These are phyloP conservation scores for Corythornis leucogaster DNA, from an alignment of 2,797 vertebrate genomes.

Conservation along the genomic window DNA sequence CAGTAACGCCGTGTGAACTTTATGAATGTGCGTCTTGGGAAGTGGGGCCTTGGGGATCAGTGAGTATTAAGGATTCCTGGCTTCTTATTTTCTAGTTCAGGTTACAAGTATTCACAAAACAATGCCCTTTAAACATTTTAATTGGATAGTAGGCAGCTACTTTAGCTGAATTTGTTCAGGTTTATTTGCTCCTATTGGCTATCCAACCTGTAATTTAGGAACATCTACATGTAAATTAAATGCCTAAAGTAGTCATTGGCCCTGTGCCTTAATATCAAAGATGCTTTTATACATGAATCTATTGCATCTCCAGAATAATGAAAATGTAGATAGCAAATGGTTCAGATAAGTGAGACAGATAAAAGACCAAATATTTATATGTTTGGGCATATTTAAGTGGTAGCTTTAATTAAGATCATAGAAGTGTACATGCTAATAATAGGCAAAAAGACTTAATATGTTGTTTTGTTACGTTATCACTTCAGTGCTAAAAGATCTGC, in stretches of 20 bases:
- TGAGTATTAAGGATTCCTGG: slow-evolving; percentile 78
- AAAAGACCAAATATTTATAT: not conserved
- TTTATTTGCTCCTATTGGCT: not conserved
- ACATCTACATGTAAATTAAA: not conserved
- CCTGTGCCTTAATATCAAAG: not conserved
- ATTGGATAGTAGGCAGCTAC: not conserved
- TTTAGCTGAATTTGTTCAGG: not conserved
- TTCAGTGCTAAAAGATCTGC: not conserved
- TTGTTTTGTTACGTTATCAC: not conserved
- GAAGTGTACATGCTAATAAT: not conserved
- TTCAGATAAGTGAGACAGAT: not conserved
- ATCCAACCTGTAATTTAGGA: not conserved
- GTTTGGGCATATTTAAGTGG: not conserved
- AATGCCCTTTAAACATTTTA: not conserved
- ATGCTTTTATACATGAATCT: not conserved
- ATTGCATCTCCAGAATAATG: not conserved
- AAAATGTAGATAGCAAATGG: not conserved
- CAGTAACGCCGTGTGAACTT: slow-evolving; percentile 84
- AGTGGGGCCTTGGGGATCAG: slow-evolving; percentile 91
- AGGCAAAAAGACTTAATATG: not conserved
- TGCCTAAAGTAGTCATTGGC: not conserved
- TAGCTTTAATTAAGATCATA: not conserved
- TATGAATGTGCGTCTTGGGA: slow-evolving; percentile 92
- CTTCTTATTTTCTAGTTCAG: not conserved
- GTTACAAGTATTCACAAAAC: not conserved